Conservation (phyloP, 1,140 invertebrate genomes). For the Andrena cerasifolii region DNA sequence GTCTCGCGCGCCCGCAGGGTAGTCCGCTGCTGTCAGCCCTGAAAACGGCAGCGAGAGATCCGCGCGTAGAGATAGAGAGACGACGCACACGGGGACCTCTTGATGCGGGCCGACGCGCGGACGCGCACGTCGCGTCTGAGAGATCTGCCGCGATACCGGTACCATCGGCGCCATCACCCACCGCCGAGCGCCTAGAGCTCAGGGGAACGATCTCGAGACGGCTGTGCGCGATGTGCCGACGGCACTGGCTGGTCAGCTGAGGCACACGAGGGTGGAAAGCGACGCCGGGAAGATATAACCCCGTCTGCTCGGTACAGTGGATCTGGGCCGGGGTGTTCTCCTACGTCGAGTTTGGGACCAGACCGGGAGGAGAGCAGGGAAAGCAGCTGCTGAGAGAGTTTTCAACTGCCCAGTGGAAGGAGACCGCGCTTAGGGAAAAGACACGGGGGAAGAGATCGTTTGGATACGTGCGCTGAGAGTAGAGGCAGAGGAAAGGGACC, state of each 20-base stretch:
- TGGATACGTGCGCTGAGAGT: background rate
- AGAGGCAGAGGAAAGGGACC: background rate
- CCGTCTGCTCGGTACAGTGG: no score
- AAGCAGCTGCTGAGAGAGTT: no score
- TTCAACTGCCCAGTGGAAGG: constrained; percentile 28
- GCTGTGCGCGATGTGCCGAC: constrained; percentile 49
- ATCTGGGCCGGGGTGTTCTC: no score
- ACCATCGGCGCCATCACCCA: constrained; percentile 21
- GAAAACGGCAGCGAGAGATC: constrained; percentile 9
- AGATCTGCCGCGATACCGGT: constrained; percentile 43
- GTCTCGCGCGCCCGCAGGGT: no score
- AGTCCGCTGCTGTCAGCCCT: background rate
- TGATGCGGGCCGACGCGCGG: constrained; percentile 44
- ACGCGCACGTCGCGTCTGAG: constrained; percentile 39
- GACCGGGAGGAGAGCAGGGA: no score
- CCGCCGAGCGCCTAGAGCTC: constrained; percentile 14
- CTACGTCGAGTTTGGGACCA: no score
- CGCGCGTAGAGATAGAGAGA: background rate
- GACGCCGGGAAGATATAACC: background rate
- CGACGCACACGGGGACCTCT: background rate
- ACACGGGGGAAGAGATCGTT: background rate
- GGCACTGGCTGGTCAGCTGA: constrained; percentile 45
- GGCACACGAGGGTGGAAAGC: constrained; percentile 4
- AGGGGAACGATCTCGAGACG: constrained; percentile 19
- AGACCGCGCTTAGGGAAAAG: constrained; percentile 7